These are phyloP conservation scores for Machaerirhynchus nigripectus DNA, from an alignment of 2,113 vertebrate genomes.

Conservation along the genomic window DNA sequence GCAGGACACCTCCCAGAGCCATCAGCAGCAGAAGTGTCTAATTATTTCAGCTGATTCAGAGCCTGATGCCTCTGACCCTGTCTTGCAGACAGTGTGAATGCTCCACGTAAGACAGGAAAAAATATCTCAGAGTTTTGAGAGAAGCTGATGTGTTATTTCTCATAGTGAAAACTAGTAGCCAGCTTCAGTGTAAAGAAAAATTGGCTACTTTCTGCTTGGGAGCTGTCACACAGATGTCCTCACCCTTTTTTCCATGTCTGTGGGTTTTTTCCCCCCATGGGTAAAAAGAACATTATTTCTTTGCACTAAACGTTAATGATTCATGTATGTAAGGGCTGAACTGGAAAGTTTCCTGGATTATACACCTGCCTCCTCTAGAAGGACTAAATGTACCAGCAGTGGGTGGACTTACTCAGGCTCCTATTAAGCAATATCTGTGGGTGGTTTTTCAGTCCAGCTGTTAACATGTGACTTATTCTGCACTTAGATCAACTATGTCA, in stretches of 20 bases:
- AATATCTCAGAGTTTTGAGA: not conserved
- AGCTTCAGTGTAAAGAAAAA: not conserved
- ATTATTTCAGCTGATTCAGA: not conserved
- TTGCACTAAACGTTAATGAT: conserved; percentile 36
- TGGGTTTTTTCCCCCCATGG: not conserved
- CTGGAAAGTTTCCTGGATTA: conserved; percentile 44
- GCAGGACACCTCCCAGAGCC: not conserved
- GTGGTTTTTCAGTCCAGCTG: conserved; percentile 58
- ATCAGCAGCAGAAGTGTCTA: not conserved
- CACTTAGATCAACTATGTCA: conserved; percentile 19
- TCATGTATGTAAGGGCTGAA: conserved; percentile 33
- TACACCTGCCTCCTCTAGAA: conserved; percentile 41
- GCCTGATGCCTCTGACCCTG: not conserved
- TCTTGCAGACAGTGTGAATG: not conserved
- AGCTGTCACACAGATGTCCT: not conserved
- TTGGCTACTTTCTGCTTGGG: not conserved
- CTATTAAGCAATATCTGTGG: conserved; percentile 58
- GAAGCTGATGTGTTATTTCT: not conserved
- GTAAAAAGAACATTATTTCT: not conserved
- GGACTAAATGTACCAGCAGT: conserved; percentile 56
- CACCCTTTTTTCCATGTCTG: not conserved
- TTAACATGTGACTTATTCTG: conserved; percentile 32
- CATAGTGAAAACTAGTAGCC: not conserved
- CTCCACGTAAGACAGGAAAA: not conserved
- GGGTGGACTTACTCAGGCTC: conserved; percentile 53